Percentiles rank a stretch among this genome's conserved stretches.
Conservation (phyloP, 2,888 invertebrate genomes). For the Campoplex nolae region DNA sequence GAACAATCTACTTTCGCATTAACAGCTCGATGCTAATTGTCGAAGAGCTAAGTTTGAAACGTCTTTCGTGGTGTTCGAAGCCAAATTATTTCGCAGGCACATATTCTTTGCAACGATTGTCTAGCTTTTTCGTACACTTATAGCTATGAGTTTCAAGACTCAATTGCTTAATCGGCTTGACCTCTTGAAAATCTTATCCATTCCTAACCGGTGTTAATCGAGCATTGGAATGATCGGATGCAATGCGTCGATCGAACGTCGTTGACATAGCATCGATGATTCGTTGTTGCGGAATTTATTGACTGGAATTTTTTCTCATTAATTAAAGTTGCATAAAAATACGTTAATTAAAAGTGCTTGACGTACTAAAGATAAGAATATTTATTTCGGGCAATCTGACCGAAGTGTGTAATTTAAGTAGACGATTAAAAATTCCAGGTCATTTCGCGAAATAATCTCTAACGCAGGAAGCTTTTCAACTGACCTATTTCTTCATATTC, state of each 20-base stretch:
- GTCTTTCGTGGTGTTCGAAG: constrained; percentile 34
- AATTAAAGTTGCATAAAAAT: background rate
- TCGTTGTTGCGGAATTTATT: background rate
- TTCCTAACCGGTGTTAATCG: constrained; percentile 23
- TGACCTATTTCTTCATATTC: background rate
- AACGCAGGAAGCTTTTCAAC: background rate
- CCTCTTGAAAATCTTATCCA: constrained; percentile 33
- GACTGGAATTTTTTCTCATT: background rate
- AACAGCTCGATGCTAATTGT: constrained; percentile 68
- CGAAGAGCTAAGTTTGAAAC: constrained; percentile 66
- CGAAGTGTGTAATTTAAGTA: background rate
- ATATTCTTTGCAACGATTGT: background rate
- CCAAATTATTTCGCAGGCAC: constrained; percentile 34
- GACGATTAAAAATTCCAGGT: background rate
- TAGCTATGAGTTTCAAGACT: constrained; percentile 4
- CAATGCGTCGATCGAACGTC: background rate
- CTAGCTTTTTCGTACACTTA: background rate
- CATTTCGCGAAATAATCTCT: constrained; percentile 13
- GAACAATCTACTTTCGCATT: constrained; percentile 22
- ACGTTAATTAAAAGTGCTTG: background rate
- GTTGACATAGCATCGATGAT: background rate
- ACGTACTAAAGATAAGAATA: background rate
- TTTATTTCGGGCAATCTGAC: background rate
- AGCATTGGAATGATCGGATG: background rate
- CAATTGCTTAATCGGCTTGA: constrained; percentile 21